Base-by-base conservation (phyloP, 2,888 invertebrate genomes). In the Thereva unica region DNA sequence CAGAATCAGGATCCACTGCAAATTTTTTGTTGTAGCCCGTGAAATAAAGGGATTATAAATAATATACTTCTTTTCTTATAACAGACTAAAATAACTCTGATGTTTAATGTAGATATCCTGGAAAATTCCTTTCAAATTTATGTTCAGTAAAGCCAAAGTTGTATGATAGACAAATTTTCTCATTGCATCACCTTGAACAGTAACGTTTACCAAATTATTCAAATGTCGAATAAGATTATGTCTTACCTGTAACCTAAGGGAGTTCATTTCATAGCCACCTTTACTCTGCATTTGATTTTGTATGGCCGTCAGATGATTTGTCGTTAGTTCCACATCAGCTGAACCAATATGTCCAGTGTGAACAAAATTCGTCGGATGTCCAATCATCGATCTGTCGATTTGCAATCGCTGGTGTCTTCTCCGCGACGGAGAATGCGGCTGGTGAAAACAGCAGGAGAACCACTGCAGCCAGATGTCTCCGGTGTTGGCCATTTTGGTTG, bases 201-300 rank as follows among this genome's bases (percentile, higher is more conserved):
- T n/a, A 68, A 53, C 4, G 38, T 5, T 9, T 9, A 12, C 38
- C 9, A 55, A 55, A 50, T 53, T 37, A 10, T 54, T 35, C 40
- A 8, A 41, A 23, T 50, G 9, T 6, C 9, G 38, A 45, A 40
- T 12, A 5, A 52, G 12, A 64, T 10, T 23, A 34, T 40, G 53
- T 55, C 74, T 73, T 74, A 81, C 81, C 76, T 81, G 81, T 68
- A 81, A 72, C 73, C 80, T 77, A 74, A 80, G 76, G 68, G 81
- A 79, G 71, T 79, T 81, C 81, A 87, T 87, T 78, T 95, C 93
- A 78, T 94, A 95, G 73, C 95, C 95, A 64, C 96, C 96, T 85
- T 97, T 97, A 82, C 95, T 93, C 80, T 92, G 91, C 95, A 97
- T 95, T 82, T 96, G 95, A 76, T 89, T 91, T 82, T 95, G 94